Base-by-base conservation (phyloP, 2,113 vertebrate genomes). In the Arothron firmamentum region DNA sequence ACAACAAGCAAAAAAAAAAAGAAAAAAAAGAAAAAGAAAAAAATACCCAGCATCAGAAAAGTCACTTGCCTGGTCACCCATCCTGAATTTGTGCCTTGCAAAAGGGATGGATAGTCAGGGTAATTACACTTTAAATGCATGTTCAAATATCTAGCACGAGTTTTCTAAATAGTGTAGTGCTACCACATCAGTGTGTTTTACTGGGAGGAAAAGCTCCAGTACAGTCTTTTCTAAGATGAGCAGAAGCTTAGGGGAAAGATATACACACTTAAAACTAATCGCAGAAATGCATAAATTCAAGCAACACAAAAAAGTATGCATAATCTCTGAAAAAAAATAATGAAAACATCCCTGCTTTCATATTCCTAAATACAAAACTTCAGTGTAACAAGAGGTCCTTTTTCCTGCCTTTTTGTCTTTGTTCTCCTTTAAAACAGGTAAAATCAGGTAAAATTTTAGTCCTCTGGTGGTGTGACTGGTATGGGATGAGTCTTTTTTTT, bases 281-380 rank as follows among this genome's bases (percentile, higher is more conserved):
- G 76, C 70, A 82, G 92, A 96, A 94, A 96, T 91, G 93, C 93
- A 94, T 92, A 92, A 94, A 94, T 93, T 94, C 92, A 95, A 96
- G 93, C 93, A 94, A 94, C 93, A 94, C 92, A 94, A 94, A 94
- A 94, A 92, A 94, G 91, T 93, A 96, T 93, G 94, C 93, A 94
- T 93, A 93, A 96, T 93, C 92, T 96, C 93, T 93, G 93, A 69
- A 62, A 50, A 92, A 71, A 85, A 85, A 76, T 67, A 92, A 94
- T 94, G 93, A 96, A 96, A 96, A 96, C 95, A 96, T 95, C 94
- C 95, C 94, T 95, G 96, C 95, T 96, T 96, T 92, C 95, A 92
- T 92, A 92, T 96, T 91, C 92, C 94, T 94, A 96, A 94, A 98
- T 97, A 98, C 94, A 98, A 99, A 99, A 98, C 93, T 93, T 95